Evolutionary conservation across 2,797 vertebrate genomes (phyloP), one percentile per base, ranked within the genome.

Genomic region (Ptychobarbus kaznakovi): DNA sequence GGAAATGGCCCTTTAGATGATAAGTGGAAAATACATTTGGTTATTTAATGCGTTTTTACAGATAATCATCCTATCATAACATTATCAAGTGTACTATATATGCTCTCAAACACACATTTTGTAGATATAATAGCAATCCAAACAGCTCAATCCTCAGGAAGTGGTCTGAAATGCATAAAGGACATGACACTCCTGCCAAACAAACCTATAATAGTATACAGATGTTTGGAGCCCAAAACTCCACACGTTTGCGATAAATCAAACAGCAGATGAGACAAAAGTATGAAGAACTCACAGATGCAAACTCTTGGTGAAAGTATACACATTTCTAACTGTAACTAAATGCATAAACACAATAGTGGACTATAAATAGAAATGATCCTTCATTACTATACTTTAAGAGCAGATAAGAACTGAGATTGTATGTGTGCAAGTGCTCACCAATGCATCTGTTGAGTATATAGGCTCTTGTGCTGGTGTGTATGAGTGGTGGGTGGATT

Each of bases 401-500:
- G 5, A 63, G 40, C 25, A 35, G 18, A 61, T 11, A 46, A 61
- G n/a, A 82, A 42, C 66, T 44, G n/a, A 38, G 20, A 18, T 9
- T 42, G 15, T 53, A 51, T 70, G 15, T 46, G 40, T 25, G 22
- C 46, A 44, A 65, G 20, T 4, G 22, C 44, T 74, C 38, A 35
- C 11, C 9, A 65, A 51, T n/a, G 58, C 8, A 65, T 65, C 13
- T n/a, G 56, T 32, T 49, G 42, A 32, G 69, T 46, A 46, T 82
- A 42, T 75, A 40, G 18, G 81, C 22, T 35, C 42, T 15, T 82
- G 40, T 32, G 81, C 40, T 13, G 6, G 38, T 22, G 40, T 25
- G 70, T 74, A 42, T 65, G 42, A 69, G 72, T 42, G 56, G 85
- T 80, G 73, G 72, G 80, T 82, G 74, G 49, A 82, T 78, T 70